Percentiles rank a stretch among this genome's conserved stretches.
phyloP scores from a whole-genome alignment of 2,113 vertebrate genomes.

The Charadrius vociferus region DNA sequence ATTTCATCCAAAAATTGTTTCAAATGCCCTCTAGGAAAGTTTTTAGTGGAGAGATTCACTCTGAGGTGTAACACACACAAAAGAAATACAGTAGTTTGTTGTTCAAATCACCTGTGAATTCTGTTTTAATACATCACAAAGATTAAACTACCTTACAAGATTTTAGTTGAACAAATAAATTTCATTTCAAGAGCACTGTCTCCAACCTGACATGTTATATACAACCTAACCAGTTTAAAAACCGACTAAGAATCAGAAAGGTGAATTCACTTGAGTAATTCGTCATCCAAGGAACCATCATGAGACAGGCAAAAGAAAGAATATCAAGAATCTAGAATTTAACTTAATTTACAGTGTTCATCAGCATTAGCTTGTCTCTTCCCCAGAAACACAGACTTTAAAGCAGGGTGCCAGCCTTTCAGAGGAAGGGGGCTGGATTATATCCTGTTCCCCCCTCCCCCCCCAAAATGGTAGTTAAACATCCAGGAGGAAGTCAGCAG shows the following conservation, averaged over 20 bases:
- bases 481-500: not conserved
- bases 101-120: not conserved
- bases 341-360: not conserved
- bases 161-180: not conserved
- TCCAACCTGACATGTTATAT: not conserved
- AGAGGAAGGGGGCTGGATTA: not conserved
- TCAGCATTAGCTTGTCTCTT: not conserved
- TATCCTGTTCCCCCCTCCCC: accelerated
- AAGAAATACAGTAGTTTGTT: not conserved
- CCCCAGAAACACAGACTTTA: not conserved
- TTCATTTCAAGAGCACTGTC: not conserved
- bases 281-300: not conserved
- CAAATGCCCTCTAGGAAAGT: not conserved
- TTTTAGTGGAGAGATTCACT: not conserved
- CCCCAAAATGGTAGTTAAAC: not conserved
- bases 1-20: not conserved
- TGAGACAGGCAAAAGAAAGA: not conserved
- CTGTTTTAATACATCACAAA: not conserved
- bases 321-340: not conserved
- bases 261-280: not conserved
- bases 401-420: not conserved
- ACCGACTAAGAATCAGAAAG: not conserved
- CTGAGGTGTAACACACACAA: not conserved
- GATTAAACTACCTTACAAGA: not conserved
- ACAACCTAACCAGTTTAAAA: not conserved